Evolutionary conservation across 2,113 vertebrate genomes (phyloP), one percentile per base, ranked within the genome.

Genomic region (Apodemus sylvaticus): DNA sequence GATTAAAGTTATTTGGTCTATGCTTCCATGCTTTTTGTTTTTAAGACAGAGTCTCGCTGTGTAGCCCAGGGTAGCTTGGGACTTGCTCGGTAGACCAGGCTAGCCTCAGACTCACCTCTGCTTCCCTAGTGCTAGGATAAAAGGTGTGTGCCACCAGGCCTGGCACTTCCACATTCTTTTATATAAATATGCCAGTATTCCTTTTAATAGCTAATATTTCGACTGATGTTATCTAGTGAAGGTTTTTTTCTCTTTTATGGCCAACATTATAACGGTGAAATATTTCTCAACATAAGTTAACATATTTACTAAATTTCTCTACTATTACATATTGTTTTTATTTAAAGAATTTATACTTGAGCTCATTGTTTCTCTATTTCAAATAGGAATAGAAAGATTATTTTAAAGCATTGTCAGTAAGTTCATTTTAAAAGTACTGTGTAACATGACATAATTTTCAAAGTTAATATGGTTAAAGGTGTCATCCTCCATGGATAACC

Each of bases 141-240:
- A 82, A 82, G 22, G 22, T 82, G 6, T 82, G 55, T 39, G 79
- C 79, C 36, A 29, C 81, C 55, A 42, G 39, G n/a, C n/a, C 36
- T 60, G 79, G 36, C 70, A 42, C 53, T 36, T 92, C 2, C 13
- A 3, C 79, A 64, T 73, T 91, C 39, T 83, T 90, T 92, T 42
- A 88, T 53, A 48, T 77, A 93, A 64, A 45, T 85, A 90, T n/a
- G 8, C 76, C 48, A 64, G 5, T 90, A 88, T 94, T 92, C 31
- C 34, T 89, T 93, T 94, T 11, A 82, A 89, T 89, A 89, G 5
- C 42, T 90, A 71, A 70, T 94, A 95, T 39, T 34, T 68, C 58
- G 87, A 90, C 34, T 90, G 51, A 9, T 79, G 81, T 90, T 98
- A 97, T 96, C 73, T 96, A 82, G 36, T 81, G 4, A 90, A 86